These are phyloP conservation scores for Melanargia galathea DNA, from an alignment of 2,888 invertebrate species.

Conservation along the genomic window DNA sequence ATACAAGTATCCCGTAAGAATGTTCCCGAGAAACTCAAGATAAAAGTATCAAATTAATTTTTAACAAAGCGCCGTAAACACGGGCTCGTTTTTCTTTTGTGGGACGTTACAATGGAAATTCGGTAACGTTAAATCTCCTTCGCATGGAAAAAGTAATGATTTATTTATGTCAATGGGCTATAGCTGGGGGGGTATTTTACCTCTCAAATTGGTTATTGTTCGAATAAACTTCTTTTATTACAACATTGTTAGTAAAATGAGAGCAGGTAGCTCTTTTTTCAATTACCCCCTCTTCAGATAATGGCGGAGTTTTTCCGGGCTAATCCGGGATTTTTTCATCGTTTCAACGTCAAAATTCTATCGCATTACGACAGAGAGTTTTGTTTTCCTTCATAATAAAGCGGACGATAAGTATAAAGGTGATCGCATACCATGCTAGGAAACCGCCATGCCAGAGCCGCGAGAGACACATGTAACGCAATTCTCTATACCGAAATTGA, in stretches of 20 bases:
- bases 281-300: constrained; percentile 62
- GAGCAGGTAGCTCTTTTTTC: constrained; percentile 65
- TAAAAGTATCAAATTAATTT: constrained; percentile 80
- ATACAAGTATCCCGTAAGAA: constrained; percentile 47
- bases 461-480: too few species aligned
- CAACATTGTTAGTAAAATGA: constrained; percentile 78
- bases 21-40: constrained; percentile 63
- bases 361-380: constrained; percentile 27
- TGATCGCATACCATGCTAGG: too few species aligned
- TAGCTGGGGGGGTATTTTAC: constrained; percentile 66
- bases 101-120: constrained; percentile 76
- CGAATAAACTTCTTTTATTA: constrained; percentile 78
- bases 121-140: constrained; percentile 55
- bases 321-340: constrained; percentile 59
- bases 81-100: constrained; percentile 76
- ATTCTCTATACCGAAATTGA: too few species aligned
- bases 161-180: constrained; percentile 81
- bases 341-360: constrained; percentile 35
- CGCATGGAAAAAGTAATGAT: constrained; percentile 70
- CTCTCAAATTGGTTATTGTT: constrained; percentile 80
- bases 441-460: too few species aligned
- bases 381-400: constrained; percentile 38
- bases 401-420: constrained; percentile 40
- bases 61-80: constrained; percentile 75
- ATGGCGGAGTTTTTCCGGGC: constrained; percentile 60